phyloP scores from a whole-genome alignment of 1,140 invertebrate genomes.

The Bombus ignitus region DNA sequence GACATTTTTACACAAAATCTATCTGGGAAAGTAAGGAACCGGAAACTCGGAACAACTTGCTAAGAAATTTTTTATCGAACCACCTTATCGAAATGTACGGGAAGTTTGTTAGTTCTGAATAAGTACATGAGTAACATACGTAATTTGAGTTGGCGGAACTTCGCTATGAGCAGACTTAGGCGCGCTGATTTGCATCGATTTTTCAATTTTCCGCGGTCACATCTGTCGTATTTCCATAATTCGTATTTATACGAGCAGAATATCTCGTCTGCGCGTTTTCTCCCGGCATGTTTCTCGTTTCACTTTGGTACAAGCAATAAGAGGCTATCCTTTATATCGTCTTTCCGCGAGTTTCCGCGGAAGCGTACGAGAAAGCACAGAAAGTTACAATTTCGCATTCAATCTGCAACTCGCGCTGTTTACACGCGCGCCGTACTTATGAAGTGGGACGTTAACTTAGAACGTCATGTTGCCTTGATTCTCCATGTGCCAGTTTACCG shows the following conservation, averaged over 20 bases:
- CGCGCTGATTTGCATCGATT: background rate
- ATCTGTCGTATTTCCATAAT: background rate
- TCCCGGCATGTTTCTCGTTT: background rate
- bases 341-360: background rate
- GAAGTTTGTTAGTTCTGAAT: background rate
- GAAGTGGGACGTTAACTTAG: background rate
- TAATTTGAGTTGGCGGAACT: background rate
- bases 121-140: background rate
- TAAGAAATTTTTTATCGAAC: background rate
- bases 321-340: constrained; percentile 3
- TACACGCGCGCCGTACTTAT: background rate
- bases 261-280: background rate
- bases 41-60: background rate
- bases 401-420: background rate
- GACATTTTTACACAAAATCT: too few species aligned
- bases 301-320: constrained; percentile 9
- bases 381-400: constrained; percentile 5
- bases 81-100: background rate
- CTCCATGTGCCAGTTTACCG: background rate
- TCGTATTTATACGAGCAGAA: constrained; percentile 7
- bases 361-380: background rate
- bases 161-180: background rate
- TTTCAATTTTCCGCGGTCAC: constrained; percentile 12
- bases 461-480: background rate
- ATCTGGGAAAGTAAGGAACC: too few species aligned